Conservation (phyloP, 2,888 invertebrate genomes). For the Pterostichus madidus region DNA sequence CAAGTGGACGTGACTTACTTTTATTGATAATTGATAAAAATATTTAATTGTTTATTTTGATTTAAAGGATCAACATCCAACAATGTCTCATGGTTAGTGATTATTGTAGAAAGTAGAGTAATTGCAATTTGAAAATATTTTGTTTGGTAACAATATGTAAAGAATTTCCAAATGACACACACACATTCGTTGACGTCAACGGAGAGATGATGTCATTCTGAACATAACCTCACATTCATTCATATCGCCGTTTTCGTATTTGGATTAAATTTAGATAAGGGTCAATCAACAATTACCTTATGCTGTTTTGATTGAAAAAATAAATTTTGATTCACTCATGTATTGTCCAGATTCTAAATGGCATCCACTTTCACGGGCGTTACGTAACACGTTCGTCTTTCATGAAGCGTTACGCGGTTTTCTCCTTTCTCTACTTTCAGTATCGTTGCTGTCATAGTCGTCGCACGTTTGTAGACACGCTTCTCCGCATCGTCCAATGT, state of each 20-base stretch:
- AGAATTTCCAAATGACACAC: background rate
- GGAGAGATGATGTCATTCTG: conserved; percentile 11
- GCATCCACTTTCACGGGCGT: conserved; percentile 36
- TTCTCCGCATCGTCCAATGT: background rate
- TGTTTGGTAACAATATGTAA: no score
- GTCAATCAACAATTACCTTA: no score
- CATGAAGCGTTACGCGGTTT: conserved; percentile 29
- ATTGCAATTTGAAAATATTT: no score
- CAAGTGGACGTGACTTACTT: no score
- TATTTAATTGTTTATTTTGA: no score
- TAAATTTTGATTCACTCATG: no score
- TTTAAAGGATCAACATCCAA: no score
- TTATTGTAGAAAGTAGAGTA: no score
- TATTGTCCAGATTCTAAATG: background rate
- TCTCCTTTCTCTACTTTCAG: conserved; percentile 51
- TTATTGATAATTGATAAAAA: no score
- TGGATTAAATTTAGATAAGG: no score
- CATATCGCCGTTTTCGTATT: background rate
- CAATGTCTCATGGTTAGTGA: no score
- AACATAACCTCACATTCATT: conserved; percentile 8
- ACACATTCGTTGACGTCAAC: conserved; percentile 10
- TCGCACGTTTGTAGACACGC: conserved; percentile 6
- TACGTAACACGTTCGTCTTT: conserved; percentile 17
- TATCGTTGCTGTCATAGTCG: background rate
- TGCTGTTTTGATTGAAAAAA: no score